Conservation (phyloP, 2,888 invertebrate species). For the Deilephila elpenor region DNA sequence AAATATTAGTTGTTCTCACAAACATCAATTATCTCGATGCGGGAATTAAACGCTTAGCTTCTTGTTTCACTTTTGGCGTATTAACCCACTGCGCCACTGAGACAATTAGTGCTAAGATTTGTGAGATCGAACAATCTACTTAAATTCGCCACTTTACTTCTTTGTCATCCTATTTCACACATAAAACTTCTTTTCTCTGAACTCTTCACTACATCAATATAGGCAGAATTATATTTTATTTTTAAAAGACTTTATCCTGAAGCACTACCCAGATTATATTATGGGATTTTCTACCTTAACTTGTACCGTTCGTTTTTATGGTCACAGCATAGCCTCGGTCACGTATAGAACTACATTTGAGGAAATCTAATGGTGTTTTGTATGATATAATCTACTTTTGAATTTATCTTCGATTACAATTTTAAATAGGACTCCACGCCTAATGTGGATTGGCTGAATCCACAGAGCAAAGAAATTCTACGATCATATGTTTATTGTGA, state of each 20-base stretch:
- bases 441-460: too few relatives aligned
- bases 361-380: neutral
- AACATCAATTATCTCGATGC: neutral
- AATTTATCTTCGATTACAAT: neutral
- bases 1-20: neutral
- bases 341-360: neutral
- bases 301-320: neutral
- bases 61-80: neutral
- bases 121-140: neutral
- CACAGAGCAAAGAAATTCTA: too few relatives aligned
- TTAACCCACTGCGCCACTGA: neutral
- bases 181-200: too few relatives aligned
- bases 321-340: neutral
- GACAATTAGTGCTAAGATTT: neutral
- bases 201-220: too few relatives aligned
- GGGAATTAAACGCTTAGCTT: too few relatives aligned
- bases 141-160: too few relatives aligned
- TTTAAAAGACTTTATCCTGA: too few relatives aligned
- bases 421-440: neutral
- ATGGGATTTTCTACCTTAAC: neutral
- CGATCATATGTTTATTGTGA: too few relatives aligned
- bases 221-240: too few relatives aligned
- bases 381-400: neutral
- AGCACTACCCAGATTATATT: too few relatives aligned
- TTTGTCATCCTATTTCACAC: too few relatives aligned